Percentiles rank a stretch among this genome's conserved stretches.
phyloP scores from a whole-genome alignment of 2,797 vertebrate genomes.

The Meriones psammophilus region DNA sequence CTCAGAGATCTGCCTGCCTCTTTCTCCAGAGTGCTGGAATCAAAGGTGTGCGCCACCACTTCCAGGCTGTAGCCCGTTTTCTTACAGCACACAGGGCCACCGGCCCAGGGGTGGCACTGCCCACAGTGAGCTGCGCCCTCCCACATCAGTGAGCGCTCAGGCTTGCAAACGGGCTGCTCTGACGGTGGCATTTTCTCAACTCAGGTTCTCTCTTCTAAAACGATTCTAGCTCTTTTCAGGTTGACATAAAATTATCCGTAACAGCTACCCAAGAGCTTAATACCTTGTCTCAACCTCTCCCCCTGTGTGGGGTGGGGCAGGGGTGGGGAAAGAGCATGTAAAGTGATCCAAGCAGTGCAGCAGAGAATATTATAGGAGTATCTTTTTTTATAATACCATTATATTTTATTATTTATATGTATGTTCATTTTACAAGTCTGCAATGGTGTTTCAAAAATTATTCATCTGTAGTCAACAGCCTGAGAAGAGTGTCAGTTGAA shows the following conservation, averaged over 20 bases:
- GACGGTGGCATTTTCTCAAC: not conserved
- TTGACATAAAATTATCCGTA: not conserved
- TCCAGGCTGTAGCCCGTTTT: not conserved
- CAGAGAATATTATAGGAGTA: not conserved
- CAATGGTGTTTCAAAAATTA: slow-evolving; percentile 29
- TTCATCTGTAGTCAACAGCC: not conserved
- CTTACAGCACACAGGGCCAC: not conserved
- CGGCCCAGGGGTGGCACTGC: not conserved
- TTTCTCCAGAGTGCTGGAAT: not conserved
- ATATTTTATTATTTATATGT: slow-evolving; percentile 19
- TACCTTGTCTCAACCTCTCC: not conserved
- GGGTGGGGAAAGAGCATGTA: not conserved
- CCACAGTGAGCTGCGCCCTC: not conserved
- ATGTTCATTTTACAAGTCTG: slow-evolving; percentile 44
- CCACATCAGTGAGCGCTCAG: not conserved
- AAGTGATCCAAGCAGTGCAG: slow-evolving; percentile 7
- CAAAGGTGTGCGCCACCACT: not conserved
- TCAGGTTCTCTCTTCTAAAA: not conserved
- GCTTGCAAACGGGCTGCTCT: not conserved
- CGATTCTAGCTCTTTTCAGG: not conserved
- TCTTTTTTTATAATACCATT: slow-evolving; percentile 33
- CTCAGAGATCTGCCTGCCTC: not conserved
- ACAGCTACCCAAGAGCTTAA: not conserved
- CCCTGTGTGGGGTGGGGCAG: not conserved
- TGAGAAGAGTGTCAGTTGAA: not conserved